A percentile compares a stretch with the other conserved stretches of the same genome.
These are phyloP conservation scores for Sylvia atricapilla DNA, from an alignment of 2,113 vertebrate genomes.

Conservation along the genomic window DNA sequence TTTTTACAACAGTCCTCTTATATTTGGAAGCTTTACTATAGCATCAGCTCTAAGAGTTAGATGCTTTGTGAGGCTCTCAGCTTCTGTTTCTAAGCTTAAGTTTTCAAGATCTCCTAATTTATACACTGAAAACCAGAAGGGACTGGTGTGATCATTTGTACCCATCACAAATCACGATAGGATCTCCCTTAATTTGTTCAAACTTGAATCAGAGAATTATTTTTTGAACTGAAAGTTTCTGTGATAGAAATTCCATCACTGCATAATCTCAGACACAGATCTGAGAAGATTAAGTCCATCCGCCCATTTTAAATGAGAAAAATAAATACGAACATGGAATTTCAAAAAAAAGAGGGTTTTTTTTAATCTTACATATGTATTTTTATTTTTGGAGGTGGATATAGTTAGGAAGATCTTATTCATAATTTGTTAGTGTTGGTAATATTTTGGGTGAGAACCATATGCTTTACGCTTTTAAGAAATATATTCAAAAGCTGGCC, in stretches of 20 bases:
- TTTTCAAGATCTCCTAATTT: not conserved
- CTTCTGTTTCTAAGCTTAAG: not conserved
- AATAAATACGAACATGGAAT: not conserved
- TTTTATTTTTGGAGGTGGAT: not conserved
- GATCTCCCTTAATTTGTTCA: not conserved
- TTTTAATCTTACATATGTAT: not conserved
- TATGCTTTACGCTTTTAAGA: not conserved
- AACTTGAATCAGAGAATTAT: not conserved
- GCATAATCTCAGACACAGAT: not conserved
- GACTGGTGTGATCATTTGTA: not conserved
- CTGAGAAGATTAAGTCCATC: not conserved
- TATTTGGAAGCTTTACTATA: not conserved
- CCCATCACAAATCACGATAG: fast-evolving
- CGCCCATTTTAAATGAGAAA: not conserved
- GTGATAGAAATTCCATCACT: not conserved
- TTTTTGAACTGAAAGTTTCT: not conserved
- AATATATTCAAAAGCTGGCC: not conserved
- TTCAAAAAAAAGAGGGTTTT: fast-evolving
- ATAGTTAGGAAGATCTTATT: not conserved
- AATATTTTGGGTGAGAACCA: not conserved
- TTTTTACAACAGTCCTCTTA: not conserved
- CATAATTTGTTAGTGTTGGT: not conserved
- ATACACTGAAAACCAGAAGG: not conserved
- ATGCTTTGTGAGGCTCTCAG: not conserved
- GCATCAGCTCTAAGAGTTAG: not conserved